phyloP scores from a whole-genome alignment of 2,888 invertebrate genomes.

The Leptinotarsa juncta region DNA sequence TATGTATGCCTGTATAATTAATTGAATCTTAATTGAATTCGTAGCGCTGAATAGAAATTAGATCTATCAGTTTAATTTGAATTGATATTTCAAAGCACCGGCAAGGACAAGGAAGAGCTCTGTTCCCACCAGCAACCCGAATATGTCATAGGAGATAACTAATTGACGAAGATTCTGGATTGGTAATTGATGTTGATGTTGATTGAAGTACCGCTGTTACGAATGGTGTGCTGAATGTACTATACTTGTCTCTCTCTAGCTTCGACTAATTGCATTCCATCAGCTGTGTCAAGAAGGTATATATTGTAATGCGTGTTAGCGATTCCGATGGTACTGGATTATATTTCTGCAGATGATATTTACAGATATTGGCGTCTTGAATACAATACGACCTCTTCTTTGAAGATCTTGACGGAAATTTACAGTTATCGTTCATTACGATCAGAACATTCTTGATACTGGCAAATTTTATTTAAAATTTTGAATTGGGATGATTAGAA shows the following conservation, averaged over 20 bases:
- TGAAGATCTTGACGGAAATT: no score
- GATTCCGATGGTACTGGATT: no score
- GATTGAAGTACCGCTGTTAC: neutral
- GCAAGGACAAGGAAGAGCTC: neutral
- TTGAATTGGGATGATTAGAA: no score
- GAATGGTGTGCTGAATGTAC: neutral
- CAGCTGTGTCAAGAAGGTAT: no score
- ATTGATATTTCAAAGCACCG: conserved; percentile 3
- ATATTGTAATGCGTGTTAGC: no score
- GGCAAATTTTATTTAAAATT: no score
- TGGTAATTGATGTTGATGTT: neutral
- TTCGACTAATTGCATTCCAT: no score
- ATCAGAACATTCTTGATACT: no score
- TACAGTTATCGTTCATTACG: no score
- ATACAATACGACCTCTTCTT: no score
- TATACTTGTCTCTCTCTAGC: neutral
- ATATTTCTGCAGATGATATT: no score
- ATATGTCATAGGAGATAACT: neutral
- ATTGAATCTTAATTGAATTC: neutral
- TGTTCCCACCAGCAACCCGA: neutral
- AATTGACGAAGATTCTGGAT: neutral
- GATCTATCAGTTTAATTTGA: neutral
- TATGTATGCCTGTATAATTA: neutral
- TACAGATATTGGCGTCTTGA: no score
- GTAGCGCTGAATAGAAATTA: neutral